phyloP scores from a whole-genome alignment of 2,113 vertebrate genomes.

The Pardalotus punctatus region DNA sequence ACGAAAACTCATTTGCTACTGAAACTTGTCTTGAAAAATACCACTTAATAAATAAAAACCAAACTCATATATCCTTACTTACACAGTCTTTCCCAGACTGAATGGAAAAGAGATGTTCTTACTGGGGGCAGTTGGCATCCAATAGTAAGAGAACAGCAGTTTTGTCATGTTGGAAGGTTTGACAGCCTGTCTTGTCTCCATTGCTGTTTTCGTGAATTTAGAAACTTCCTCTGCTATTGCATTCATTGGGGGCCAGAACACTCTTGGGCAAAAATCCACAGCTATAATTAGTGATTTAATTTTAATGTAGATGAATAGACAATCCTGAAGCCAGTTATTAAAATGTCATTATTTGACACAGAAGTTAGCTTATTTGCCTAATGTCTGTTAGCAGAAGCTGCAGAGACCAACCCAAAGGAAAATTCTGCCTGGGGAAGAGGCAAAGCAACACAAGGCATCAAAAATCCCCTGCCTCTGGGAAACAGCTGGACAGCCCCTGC shows the following conservation, averaged over 20 bases:
- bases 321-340: conserved; percentile 60
- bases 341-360: conserved; percentile 50
- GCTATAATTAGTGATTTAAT: conserved; percentile 60
- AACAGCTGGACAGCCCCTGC: not conserved
- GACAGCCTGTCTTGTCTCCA: not conserved
- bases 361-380: conserved; percentile 34
- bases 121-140: not conserved
- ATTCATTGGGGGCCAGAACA: not conserved
- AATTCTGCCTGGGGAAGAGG: not conserved
- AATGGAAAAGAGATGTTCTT: not conserved
- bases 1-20: not conserved
- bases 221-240: not conserved
- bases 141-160: not conserved
- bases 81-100: not conserved
- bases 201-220: not conserved
- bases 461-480: not conserved
- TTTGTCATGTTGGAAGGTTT: not conserved
- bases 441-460: not conserved
- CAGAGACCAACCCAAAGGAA: not conserved
- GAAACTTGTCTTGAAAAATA: not conserved
- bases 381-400: conserved; percentile 27
- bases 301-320: conserved; percentile 58
- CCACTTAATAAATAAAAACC: not conserved
- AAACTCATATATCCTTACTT: not conserved
- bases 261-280: conserved; percentile 43